Evolutionary conservation across 2,797 vertebrate genomes (phyloP).

Genomic region (Brotogeris chrysoptera): DNA sequence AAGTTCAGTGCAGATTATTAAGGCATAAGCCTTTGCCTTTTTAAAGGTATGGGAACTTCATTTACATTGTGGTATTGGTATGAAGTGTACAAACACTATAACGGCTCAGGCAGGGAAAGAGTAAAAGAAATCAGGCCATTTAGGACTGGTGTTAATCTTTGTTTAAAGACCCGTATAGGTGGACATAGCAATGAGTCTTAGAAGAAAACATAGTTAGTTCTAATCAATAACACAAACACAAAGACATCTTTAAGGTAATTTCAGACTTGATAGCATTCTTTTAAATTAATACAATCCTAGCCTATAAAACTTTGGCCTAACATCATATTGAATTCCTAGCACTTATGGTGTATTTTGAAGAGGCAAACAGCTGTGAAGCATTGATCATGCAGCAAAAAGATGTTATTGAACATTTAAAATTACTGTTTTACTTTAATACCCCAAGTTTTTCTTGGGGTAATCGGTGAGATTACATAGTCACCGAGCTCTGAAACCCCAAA

Average conservation of each 20-base stretch:
- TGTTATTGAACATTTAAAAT: neutral
- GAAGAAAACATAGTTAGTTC: neutral
- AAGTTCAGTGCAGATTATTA: neutral
- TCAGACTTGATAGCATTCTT: neutral
- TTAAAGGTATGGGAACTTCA: neutral
- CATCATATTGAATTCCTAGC: neutral
- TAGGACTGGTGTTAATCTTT: neutral
- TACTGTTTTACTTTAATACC: neutral
- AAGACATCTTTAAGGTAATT: neutral
- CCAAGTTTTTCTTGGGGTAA: neutral
- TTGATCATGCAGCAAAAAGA: neutral
- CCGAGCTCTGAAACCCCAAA: neutral
- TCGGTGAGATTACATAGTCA: neutral
- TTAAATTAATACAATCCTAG: neutral
- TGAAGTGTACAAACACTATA: neutral
- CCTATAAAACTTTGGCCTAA: neutral
- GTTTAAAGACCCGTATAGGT: neutral
- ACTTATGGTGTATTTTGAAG: neutral
- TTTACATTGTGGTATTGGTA: neutral
- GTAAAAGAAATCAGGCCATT: neutral
- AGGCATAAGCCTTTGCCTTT: neutral
- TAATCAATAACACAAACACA: slow-evolving; percentile 18
- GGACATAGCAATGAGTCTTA: neutral
- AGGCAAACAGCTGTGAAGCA: slow-evolving; percentile 1
- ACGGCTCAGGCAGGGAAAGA: neutral